These are phyloP conservation scores for Shinisaurus crocodilurus DNA, from an alignment of 2,113 vertebrate species.

Conservation along the genomic window DNA sequence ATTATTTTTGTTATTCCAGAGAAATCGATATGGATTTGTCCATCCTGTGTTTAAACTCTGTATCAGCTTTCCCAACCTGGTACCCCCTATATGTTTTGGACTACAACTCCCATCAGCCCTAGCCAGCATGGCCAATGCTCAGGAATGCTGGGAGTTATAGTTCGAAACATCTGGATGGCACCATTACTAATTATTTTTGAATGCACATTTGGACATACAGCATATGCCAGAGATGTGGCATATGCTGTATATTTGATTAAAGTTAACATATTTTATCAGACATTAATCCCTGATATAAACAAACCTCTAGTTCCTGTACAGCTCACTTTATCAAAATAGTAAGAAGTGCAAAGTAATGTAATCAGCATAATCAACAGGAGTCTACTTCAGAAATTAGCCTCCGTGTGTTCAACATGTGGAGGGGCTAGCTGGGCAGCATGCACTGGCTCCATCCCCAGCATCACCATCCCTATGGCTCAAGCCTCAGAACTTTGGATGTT, in stretches of 20 bases:
- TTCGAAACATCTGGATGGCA: too few species aligned
- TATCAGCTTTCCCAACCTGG: background rate
- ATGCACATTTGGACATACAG: background rate
- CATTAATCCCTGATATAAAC: background rate
- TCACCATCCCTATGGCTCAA: background rate
- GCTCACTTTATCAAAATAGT: background rate
- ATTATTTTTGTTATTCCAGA: conserved; percentile 1
- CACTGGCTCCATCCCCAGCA: background rate
- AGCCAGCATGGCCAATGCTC: too few species aligned
- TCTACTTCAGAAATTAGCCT: too few species aligned
- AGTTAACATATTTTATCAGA: background rate
- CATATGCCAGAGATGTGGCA: background rate
- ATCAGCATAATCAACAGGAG: background rate
- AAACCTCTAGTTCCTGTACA: background rate
- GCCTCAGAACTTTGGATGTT: background rate
- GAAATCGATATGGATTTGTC: background rate
- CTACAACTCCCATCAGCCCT: too few species aligned
- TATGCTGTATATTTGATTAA: background rate
- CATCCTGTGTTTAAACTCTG: background rate
- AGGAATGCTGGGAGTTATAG: too few species aligned
- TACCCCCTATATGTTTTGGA: too few species aligned
- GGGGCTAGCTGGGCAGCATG: background rate
- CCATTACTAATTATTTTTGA: background rate
- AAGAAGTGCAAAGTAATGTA: background rate
- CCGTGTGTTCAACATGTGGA: background rate